These are phyloP conservation scores for Dolichallabes microphthalmus DNA, from an alignment of 2,113 vertebrate species.

Conservation along the genomic window DNA sequence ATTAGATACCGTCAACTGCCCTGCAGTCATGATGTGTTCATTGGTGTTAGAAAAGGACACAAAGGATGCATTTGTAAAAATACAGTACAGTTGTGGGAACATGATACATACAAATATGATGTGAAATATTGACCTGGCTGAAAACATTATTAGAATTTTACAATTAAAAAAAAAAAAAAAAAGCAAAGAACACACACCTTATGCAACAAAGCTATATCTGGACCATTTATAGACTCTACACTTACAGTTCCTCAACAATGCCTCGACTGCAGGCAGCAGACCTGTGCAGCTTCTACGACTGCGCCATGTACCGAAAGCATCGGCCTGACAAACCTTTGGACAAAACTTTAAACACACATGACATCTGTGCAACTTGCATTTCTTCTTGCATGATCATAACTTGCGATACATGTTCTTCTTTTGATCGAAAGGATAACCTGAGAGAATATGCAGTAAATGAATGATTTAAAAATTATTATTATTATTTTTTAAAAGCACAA, in stretches of 20 bases:
- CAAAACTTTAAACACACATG: neutral
- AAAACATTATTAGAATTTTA: constrained; percentile 48
- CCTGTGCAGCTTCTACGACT: neutral
- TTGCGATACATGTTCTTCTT: constrained; percentile 4
- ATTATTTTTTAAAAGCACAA: neutral
- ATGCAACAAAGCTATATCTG: constrained; percentile 26
- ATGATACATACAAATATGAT: constrained; percentile 43
- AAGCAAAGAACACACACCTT: constrained; percentile 46
- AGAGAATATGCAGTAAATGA: constrained; percentile 39
- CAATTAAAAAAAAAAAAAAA: constrained; percentile 33
- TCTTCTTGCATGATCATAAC: constrained; percentile 26
- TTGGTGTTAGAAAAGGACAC: constrained; percentile 58
- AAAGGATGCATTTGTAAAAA: constrained; percentile 60
- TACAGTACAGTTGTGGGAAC: constrained; percentile 62
- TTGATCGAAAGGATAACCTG: constrained; percentile 49
- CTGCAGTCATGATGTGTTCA: constrained; percentile 78
- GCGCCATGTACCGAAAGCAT: neutral
- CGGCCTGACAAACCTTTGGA: neutral
- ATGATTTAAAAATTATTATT: neutral
- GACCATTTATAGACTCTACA: neutral
- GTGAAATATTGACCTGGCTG: constrained; percentile 62
- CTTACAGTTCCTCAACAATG: neutral
- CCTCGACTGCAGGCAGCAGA: constrained; percentile 1
- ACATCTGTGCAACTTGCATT: constrained; percentile 37
- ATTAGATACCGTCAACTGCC: constrained; percentile 81